Evolutionary conservation across 2,888 invertebrate species (phyloP), one percentile per base, ranked within the genome.

Genomic region (Drosophila stalkeri): DNA sequence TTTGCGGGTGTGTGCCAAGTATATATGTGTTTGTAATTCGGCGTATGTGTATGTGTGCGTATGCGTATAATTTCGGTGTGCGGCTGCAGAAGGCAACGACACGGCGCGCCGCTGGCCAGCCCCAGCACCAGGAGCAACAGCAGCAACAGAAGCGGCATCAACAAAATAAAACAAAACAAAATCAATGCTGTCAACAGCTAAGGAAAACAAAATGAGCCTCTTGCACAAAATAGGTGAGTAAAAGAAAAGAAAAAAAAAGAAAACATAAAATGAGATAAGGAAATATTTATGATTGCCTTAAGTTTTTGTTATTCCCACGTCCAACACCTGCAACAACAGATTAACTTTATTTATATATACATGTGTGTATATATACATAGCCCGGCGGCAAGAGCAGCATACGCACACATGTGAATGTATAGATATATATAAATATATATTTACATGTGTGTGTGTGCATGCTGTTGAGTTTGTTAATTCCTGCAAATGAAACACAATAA

Each of bases 201-300:
- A 77, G 49, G 80, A 80, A 62, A 46, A 49, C 59, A 84, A 77
- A 77, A 86, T 86, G 87, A 89, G 77, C 65, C 69, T 89, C 70
- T 71, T 86, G 87, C 90, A 86, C 33, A 86, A 86, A 84, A 87
- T 89, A 72, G 85, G 85, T 86, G 62, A 89, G 90, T 77, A 11
- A 11, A 47, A 8, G 1, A 51, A 60, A 37, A 18, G 41, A 27
- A 31, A 5, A 37, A 39, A 55, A 23, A 27, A 41, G 20, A 46
- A 8, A 39, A 49, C 4, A 62, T 6, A 37, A 16, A 16, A 39
- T 16, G 7, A n/a, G 55, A 35, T 46, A 43, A 55, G 47, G 18
- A 64, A 59, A 43, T 43, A 31, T 56, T 18, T 33, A 47, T 35
- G 49, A 51, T 39, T 57, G 67, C 44, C 33, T 49, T 61, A 16